Evolutionary conservation across 2,888 invertebrate species (phyloP), one percentile per base, ranked within the genome.

Genomic region (Oxycera nigricornis): DNA sequence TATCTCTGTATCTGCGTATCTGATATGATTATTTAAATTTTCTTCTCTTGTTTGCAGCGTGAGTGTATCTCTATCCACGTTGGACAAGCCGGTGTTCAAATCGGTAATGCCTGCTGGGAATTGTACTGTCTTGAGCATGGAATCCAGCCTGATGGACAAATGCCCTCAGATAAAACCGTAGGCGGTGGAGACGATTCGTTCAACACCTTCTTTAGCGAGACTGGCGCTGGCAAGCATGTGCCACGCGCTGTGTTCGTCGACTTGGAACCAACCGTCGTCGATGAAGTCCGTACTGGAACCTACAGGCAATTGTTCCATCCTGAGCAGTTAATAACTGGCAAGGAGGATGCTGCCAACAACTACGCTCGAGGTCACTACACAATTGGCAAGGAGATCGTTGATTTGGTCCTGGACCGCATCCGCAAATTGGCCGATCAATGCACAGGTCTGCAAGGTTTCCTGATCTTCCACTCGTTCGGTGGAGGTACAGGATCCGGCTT

Each of bases 351-450:
- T 62, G 97, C 97, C 80, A 97, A 98, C 88, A 97, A 98, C 88
- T 98, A 97, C 80, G 97, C 97, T 76, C 92, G 97, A 82, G 97
- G 97, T 77, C 97, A 98, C 87, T 98, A 98, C 90, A 97, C 97
- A 79, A 95, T 97, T 82, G 97, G 96, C 83, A 94, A 94, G 86
- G 96, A 96, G 85, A 95, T 96, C 82, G 95, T 96, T 76, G 96
- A 96, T 84, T 86, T 95, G 80, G 95, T 95, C 2, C 88, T 95
- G 79, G 95, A 95, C 88, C 89, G 95, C 79, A 91, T 95, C 83
- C 91, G 95, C 79, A 95, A 93, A 86, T 87, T 94, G 81, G 92
- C 92, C 31, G 96, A 97, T 86, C 95, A 95, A 88, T 96, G 96
- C 88, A 95, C 95, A 35, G 95, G 95, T 78, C 92, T 92, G 39